Evolutionary conservation across 2,797 vertebrate species (phyloP), one percentile per base, ranked within the genome.

Genomic region (Enteromius mattozi): DNA sequence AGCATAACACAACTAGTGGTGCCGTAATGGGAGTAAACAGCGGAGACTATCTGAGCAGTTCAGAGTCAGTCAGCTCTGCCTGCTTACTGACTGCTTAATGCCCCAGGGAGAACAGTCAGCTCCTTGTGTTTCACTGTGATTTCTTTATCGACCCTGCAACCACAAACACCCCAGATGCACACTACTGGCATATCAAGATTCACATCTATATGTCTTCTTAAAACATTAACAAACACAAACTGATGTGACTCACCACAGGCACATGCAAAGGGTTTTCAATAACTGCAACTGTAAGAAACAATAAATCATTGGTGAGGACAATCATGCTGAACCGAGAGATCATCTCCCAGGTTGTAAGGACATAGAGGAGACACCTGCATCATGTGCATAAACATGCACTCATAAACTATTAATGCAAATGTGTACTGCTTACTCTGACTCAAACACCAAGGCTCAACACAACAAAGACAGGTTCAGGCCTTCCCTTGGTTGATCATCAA

Each of bases 111-210:
- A 81, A 83, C 85, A 88, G 40, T 81, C 51, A 63, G 70, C 70
- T 76, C 78, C 56, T 81, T 86, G 75, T 78, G 42, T 79, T 87
- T 81, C 74, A 70, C 83, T 78, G 74, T 37, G 59, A 69, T 80
- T 81, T 85, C 78, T 84, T 87, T 87, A 87, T 80, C 74, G 56
- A 83, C 85, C 37, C 35, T 81, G 49, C 61, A 78, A 68, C 72
- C 85, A 81, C 78, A 72, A 84, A 80, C 71, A 80, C 78, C 59
- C 74, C 74, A 81, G 54, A 86, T 76, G 75, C 75, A 77, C 70
- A 82, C 69, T 83, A 80, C 83, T 33, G 12, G 37, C 6, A 9
- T 69, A 75, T 85, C 61, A 83, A 51, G 69, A 76, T 47, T 83
- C 65, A 86, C 24, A 54, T 74, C 56, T 51, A 42, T 51, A 16